Evolutionary conservation across 2,888 invertebrate species (phyloP), one percentile per base, ranked within the genome.

Genomic region (Drosophila merina): DNA sequence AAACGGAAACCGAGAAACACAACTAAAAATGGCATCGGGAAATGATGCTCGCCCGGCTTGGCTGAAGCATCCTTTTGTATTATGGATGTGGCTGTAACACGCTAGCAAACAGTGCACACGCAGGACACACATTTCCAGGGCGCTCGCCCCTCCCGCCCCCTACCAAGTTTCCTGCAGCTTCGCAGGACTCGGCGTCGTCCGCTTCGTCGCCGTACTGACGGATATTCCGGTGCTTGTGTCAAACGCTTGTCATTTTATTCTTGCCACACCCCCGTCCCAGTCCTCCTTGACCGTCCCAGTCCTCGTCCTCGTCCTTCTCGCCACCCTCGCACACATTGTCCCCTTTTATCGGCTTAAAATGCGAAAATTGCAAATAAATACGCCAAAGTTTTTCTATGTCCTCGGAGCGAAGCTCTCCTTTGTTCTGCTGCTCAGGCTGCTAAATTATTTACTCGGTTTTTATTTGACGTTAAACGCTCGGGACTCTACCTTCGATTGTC

Each of bases 171-270:
- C 55, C 56, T 66, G 70, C 73, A 86, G 75, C 80, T 78, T 30
- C 50, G 76, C 84, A 76, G 81, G 67, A 57, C 83, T 70, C 70
- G 59, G 70, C 64, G 67, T 66, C 85, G 85, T 76, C 75, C 83
- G 83, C 80, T 74, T 79, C 82, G 75, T 86, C 77, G 79, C 78
- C 81, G 71, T 77, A 82, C 80, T 88, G 89, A 85, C 90, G 89
- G 90, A 90, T 89, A 86, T 90, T 90, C 89, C 90, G 89, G 90
- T 89, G 90, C 90, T 90, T 90, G 85, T 89, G 89, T 90, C 90
- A 89, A 90, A 79, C 85, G 86, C 80, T 88, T 89, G 90, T 89
- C 90, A 89, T 82, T 81, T 77, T 79, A 79, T 75, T 74, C 74
- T 47, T 38, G 50, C 52, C 57, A 49, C 60, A 50, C 40, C 56